Conservation (phyloP, 2,113 vertebrate species). For the Columba livia region DNA sequence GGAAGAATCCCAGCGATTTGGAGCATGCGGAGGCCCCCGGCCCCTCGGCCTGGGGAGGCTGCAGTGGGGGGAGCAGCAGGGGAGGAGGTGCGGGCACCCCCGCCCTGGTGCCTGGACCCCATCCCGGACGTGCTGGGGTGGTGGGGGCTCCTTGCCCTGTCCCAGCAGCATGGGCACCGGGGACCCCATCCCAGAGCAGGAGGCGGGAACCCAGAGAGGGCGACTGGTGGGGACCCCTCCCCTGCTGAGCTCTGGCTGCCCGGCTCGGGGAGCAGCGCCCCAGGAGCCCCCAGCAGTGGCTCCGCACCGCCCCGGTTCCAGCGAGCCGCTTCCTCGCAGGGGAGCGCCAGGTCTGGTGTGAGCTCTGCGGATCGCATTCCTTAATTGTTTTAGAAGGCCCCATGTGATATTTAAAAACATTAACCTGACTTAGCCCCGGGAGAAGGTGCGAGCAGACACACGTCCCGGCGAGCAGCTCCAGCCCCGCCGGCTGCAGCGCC, state of each 20-base stretch:
- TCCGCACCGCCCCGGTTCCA: background rate
- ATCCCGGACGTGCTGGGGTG: rapidly evolving
- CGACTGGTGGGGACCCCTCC: background rate
- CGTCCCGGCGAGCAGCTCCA: background rate
- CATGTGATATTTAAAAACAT: background rate
- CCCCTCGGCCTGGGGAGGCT: background rate
- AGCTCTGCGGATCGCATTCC: background rate
- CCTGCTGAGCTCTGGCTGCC: background rate
- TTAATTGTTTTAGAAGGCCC: background rate
- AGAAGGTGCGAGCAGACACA: background rate
- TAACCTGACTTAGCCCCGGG: background rate
- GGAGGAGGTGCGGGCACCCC: background rate
- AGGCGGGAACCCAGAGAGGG: background rate
- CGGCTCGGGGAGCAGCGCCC: background rate
- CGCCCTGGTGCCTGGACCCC: background rate
- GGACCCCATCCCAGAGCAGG: background rate
- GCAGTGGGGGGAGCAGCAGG: background rate
- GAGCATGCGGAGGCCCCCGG: slow-evolving; percentile 1
- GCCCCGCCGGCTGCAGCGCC: background rate
- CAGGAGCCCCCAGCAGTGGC: background rate
- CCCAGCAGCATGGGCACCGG: rapidly evolving
- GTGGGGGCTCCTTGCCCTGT: rapidly evolving
- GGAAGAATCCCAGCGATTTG: slow-evolving; percentile 31
- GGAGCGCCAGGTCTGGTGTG: background rate
- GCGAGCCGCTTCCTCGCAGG: background rate